Percentiles rank a stretch among this genome's conserved stretches.
These are phyloP conservation scores for Myotis lucifugus DNA, from an alignment of 2,113 vertebrate species.

Conservation along the genomic window DNA sequence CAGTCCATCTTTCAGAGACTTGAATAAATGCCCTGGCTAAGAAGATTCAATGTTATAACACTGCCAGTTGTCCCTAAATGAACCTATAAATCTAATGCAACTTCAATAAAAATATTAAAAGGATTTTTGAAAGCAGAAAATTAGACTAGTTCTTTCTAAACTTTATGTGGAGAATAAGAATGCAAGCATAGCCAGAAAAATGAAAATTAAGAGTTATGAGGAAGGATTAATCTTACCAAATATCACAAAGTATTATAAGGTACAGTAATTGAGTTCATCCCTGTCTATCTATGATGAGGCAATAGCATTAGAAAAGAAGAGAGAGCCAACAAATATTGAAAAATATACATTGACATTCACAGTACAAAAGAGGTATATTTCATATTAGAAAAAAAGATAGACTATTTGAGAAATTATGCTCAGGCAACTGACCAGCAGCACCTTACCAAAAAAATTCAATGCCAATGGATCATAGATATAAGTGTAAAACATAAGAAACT, in stretches of 20 bases:
- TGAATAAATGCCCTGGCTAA: conserved; percentile 35
- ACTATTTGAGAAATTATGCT: conserved; percentile 1
- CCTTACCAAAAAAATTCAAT: background rate
- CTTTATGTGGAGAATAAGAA: conserved; percentile 5
- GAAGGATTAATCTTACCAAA: background rate
- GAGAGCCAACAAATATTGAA: background rate
- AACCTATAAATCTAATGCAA: conserved; percentile 28
- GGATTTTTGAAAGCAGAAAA: background rate
- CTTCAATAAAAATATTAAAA: conserved; percentile 1
- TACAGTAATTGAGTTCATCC: background rate
- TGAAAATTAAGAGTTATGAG: background rate
- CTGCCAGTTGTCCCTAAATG: background rate
- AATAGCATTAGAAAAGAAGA: background rate
- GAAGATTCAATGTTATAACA: background rate
- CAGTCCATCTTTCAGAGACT: background rate
- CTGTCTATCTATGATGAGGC: background rate
- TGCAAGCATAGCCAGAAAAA: background rate
- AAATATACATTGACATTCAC: background rate
- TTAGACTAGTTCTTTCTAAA: background rate
- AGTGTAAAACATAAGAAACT: background rate
- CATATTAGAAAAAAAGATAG: background rate
- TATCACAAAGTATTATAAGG: background rate
- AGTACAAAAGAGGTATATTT: background rate
- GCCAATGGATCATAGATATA: background rate
- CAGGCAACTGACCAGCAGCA: background rate